Evolutionary conservation across 2,888 invertebrate species (phyloP), one percentile per base, ranked within the genome.

Genomic region (Pantelozetes paolii): DNA sequence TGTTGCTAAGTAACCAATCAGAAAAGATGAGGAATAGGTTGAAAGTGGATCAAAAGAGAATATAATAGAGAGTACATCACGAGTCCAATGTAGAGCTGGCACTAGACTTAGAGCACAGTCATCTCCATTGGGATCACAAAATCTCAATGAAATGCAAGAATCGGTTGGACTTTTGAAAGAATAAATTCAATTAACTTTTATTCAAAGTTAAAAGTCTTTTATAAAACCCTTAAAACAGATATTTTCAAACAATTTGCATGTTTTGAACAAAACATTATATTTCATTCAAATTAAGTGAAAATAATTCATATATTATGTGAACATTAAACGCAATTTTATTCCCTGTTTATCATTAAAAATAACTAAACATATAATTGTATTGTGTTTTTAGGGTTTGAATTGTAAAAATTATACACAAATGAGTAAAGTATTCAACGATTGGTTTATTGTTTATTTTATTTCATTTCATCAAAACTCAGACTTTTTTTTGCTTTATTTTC

Each of bases 121-220:
- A 26, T 62, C 13, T 62, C 62, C 28, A 62, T 62, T 62, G 62
- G 28, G 62, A 62, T 62, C 32, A 6, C 8, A 23, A 11, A 26
- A 57, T 57, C 26, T 28, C 30, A 30, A 62, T 62, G 62, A 62
- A 62, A 30, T 62, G 32, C 32, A n/a, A 62, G 54, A 26, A 20
- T 26, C 6, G 23, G 26, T 9, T 23, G 8, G 11, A 18, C 54
- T 18, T 11, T 54, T 23, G 5, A 50, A 50, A 54, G 20, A 8
- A n/a, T 23, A 8, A 5, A 23, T 15, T n/a, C n/a, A 45, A 2
- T 5, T 23, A 23, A 54, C 23, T 8, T 9, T 23, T 11, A 54
- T 5, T n/a, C 54, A 54, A 54, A 11, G 13, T 23, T 9, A n/a
- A n/a, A n/a, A n/a, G n/a, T 54, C 26, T 54, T 3, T 26, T 3